A percentile compares a stretch with the other conserved stretches of the same genome.
Conservation (phyloP, 2,797 vertebrate genomes). For the Lates japonicus region DNA sequence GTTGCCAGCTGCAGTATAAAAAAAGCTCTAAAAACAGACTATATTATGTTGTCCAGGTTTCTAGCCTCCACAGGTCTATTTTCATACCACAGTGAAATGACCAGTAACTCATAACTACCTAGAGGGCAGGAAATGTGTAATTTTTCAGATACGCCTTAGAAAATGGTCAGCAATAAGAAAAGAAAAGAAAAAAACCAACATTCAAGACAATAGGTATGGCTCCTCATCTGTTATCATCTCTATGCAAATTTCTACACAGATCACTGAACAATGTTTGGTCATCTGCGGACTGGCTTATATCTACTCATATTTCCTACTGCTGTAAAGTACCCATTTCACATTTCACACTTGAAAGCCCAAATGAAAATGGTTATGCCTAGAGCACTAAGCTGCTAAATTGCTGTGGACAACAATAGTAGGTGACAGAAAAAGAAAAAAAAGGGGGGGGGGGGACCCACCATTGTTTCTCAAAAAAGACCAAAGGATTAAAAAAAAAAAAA, state of each 20-base stretch:
- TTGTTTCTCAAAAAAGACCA: not conserved
- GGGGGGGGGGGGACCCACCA: not conserved
- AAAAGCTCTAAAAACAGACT: not conserved
- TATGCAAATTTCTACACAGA: not conserved
- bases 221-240: not conserved
- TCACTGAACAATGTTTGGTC: not conserved
- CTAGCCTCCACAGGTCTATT: constrained; percentile 16
- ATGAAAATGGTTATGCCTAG: not conserved
- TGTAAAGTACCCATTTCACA: constrained; percentile 9
- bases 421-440: not conserved
- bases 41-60: constrained; percentile 23
- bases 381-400: not conserved
- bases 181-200: not conserved
- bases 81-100: constrained; percentile 19
- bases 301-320: not conserved
- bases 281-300: not conserved
- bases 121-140: constrained; percentile 1
- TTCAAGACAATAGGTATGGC: not conserved
- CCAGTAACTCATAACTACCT: not conserved
- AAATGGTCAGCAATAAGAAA: not conserved
- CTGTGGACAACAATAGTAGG: constrained; percentile 5
- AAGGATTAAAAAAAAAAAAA: not conserved
- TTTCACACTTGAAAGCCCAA: not conserved
- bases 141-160: constrained; percentile 12
- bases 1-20: constrained; percentile 4